Percentiles rank a stretch among this genome's conserved stretches.
These are phyloP conservation scores for Drosophila bipectinata DNA, from an alignment of 1,140 invertebrate species.

Conservation along the genomic window DNA sequence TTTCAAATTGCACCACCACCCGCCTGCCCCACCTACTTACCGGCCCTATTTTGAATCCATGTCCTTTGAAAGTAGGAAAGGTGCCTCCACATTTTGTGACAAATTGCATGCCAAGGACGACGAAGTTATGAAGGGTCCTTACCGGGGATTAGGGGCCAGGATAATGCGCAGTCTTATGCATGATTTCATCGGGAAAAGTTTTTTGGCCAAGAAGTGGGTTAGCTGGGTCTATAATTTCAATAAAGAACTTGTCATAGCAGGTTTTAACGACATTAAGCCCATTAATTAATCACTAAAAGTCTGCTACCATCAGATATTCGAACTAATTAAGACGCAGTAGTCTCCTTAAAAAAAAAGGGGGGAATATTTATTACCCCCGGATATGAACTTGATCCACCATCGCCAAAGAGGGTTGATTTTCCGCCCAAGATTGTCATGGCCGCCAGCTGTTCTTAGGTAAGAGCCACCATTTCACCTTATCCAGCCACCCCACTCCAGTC, in stretches of 20 bases:
- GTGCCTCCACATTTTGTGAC: constrained; percentile 42
- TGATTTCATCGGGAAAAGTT: constrained; percentile 26
- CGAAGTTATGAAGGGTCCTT: background rate
- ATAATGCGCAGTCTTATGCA: constrained; percentile 38
- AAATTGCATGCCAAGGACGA: constrained; percentile 39
- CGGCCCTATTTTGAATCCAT: background rate
- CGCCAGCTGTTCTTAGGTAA: constrained; percentile 33
- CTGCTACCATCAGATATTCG: background rate
- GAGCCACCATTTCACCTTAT: background rate
- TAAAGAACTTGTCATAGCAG: constrained; percentile 1
- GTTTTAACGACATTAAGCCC: background rate
- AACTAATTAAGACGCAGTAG: constrained; percentile 12
- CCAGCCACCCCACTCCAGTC: background rate
- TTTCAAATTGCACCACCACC: constrained; percentile 43
- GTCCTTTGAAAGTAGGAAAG: constrained; percentile 10
- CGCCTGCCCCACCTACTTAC: background rate
- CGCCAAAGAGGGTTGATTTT: constrained; percentile 30
- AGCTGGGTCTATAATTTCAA: background rate
- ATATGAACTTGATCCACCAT: background rate
- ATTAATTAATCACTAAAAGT: background rate
- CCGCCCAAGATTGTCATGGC: constrained; percentile 13
- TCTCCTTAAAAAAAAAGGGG: background rate
- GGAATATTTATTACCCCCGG: constrained; percentile 1
- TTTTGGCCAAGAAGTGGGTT: constrained; percentile 12
- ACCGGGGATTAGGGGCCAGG: background rate